Percentiles rank a stretch among this genome's conserved stretches.
phyloP scores from a whole-genome alignment of 2,888 invertebrate genomes.

The Myopa testacea region DNA sequence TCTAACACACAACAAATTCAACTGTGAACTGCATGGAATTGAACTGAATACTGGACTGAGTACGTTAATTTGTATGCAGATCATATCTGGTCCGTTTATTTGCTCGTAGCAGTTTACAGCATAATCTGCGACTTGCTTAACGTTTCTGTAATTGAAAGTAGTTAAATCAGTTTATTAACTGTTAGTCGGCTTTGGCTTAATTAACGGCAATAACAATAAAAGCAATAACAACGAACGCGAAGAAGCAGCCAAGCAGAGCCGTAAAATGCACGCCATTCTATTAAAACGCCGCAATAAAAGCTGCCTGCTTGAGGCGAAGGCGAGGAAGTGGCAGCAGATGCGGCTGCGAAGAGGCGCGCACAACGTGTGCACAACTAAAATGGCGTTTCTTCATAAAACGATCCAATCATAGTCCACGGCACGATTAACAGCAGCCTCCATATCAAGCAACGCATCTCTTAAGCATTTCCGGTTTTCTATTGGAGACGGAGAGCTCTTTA shows the following conservation, averaged over 20 bases:
- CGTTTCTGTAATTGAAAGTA: no score
- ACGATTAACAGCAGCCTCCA: constrained; percentile 34
- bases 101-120: no score
- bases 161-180: no score
- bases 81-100: no score
- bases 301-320: constrained; percentile 8
- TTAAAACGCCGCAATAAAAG: constrained; percentile 17
- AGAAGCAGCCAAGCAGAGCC: not conserved
- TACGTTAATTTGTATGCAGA: no score
- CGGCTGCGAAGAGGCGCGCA: constrained; percentile 60
- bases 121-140: no score
- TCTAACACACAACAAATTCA: no score
- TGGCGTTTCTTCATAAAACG: constrained; percentile 42
- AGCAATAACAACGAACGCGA: no score
- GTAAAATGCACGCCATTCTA: constrained; percentile 18
- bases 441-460: constrained; percentile 46
- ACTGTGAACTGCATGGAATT: no score
- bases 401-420: constrained; percentile 44
- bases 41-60: no score
- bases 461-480: constrained; percentile 61
- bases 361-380: constrained; percentile 44
- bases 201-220: not conserved
- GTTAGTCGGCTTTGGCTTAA: not conserved
- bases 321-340: constrained; percentile 23
- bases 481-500: constrained; percentile 28